These are phyloP conservation scores for Antechinus flavipes DNA, from an alignment of 2,113 vertebrate species.

Conservation along the genomic window DNA sequence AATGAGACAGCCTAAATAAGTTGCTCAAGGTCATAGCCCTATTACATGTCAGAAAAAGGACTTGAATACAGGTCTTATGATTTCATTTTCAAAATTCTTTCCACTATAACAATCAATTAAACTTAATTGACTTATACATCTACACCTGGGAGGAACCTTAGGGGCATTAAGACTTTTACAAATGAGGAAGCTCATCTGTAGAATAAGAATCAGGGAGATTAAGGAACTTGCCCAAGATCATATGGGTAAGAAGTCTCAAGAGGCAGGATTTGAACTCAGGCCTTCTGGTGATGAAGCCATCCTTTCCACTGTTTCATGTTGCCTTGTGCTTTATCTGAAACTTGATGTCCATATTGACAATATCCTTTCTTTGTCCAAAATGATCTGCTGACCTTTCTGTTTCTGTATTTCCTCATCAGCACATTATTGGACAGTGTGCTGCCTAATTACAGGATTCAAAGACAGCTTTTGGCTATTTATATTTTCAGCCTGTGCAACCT, in stretches of 20 bases:
- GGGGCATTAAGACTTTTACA: background rate
- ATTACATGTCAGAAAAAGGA: background rate
- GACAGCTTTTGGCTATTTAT: slow-evolving; percentile 2
- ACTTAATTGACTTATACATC: background rate
- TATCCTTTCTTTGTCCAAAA: background rate
- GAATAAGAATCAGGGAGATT: background rate
- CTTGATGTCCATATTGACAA: background rate
- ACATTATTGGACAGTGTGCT: background rate
- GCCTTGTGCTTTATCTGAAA: background rate
- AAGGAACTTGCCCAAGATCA: background rate
- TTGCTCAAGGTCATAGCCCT: background rate
- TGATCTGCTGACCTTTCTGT: background rate
- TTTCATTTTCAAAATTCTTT: background rate
- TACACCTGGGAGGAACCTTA: background rate
- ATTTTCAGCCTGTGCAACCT: background rate
- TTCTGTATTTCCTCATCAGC: background rate
- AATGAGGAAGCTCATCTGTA: background rate
- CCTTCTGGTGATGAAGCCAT: background rate
- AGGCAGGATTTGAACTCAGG: background rate
- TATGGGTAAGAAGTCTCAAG: background rate
- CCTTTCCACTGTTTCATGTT: background rate
- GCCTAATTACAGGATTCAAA: background rate
- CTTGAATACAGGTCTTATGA: background rate
- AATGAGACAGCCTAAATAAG: background rate
- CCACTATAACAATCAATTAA: background rate